phyloP scores from a whole-genome alignment of 2,888 invertebrate genomes.

The Epinotia demarniana region DNA sequence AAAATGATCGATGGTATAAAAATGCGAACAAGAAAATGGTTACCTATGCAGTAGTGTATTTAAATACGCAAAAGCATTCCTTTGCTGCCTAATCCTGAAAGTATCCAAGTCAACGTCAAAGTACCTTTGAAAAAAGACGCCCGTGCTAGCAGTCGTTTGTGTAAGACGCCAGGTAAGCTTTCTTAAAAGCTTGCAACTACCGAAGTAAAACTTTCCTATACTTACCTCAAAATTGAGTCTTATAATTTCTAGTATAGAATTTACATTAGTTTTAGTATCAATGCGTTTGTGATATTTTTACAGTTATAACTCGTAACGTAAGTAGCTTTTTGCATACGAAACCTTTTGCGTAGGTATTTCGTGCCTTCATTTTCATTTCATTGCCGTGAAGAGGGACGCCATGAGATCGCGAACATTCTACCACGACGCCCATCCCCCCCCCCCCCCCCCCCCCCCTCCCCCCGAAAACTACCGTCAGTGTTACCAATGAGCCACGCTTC shows the following conservation, averaged over 20 bases:
- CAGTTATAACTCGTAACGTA: background rate
- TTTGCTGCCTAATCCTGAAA: no score
- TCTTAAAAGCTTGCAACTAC: background rate
- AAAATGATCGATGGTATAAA: no score
- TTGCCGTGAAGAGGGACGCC: no score
- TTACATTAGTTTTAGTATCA: background rate
- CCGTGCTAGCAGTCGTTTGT: background rate
- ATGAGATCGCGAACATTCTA: no score
- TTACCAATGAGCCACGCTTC: no score
- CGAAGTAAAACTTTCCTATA: background rate
- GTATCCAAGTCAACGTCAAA: background rate
- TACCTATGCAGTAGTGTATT: no score
- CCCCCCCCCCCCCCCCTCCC: no score
- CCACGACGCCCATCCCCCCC: no score
- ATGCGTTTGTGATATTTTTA: background rate
- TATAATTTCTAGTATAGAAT: background rate
- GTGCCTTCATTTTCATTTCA: no score
- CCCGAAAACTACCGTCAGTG: no score
- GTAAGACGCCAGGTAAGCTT: background rate
- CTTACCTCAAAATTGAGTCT: background rate
- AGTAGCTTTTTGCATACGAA: conserved; percentile 19
- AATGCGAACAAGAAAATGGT: no score
- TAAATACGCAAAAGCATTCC: no score
- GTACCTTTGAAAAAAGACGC: conserved; percentile 8
- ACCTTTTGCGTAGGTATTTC: background rate